Conservation (phyloP, 2,797 vertebrate genomes). For the Pyrocephalus nanus region DNA sequence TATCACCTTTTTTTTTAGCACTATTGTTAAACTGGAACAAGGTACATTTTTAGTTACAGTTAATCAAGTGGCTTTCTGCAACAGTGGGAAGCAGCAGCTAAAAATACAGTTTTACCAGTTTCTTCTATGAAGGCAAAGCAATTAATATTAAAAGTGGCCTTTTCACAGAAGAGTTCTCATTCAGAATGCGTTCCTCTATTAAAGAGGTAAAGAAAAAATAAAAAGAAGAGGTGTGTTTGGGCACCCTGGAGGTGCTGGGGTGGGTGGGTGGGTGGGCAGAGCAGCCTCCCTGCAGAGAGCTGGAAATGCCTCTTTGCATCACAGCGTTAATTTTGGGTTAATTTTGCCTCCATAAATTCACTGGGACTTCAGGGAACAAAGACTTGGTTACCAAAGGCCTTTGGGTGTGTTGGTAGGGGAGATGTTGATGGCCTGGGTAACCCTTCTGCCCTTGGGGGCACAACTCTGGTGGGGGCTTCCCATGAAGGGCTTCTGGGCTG, state of each 20-base stretch:
- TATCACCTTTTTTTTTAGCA: conserved; percentile 36
- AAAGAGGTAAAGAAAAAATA: conserved; percentile 15
- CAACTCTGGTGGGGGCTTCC: background rate
- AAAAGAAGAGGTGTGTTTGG: background rate
- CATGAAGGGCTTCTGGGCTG: rapidly evolving
- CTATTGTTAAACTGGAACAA: conserved; percentile 39
- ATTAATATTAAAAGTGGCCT: conserved; percentile 67
- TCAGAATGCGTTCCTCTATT: conserved; percentile 49
- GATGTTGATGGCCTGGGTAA: background rate
- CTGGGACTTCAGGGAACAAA: background rate
- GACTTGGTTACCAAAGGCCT: background rate
- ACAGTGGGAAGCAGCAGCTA: conserved; percentile 60
- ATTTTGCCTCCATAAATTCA: background rate
- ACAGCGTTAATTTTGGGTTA: background rate
- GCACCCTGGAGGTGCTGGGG: background rate
- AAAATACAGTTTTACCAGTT: conserved; percentile 70
- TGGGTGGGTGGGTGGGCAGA: background rate
- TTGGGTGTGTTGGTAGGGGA: background rate
- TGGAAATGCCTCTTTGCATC: conserved; percentile 10
- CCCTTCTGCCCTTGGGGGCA: rapidly evolving
- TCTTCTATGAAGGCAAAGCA: conserved; percentile 51
- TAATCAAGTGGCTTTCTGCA: conserved; percentile 19
- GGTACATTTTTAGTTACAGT: conserved; percentile 38
- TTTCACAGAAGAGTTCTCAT: conserved; percentile 48
- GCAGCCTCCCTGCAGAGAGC: conserved; percentile 29